Base-by-base conservation (phyloP, 2,113 vertebrate genomes). In the Vombatus ursinus region DNA sequence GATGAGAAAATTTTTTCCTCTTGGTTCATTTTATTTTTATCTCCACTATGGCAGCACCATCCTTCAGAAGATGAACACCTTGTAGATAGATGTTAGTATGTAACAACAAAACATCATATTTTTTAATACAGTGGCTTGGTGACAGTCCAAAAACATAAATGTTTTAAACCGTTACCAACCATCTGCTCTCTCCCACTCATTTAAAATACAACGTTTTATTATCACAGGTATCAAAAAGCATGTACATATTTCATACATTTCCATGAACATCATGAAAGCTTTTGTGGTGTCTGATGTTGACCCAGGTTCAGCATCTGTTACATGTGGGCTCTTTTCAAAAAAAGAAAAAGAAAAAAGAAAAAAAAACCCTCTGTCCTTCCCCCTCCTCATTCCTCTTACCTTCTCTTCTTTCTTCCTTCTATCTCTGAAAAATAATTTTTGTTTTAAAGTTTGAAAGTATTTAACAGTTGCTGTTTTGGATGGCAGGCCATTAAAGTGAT, bases 161-260 rank as follows among this genome's bases (percentile, higher is more conserved):
- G 94, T 96, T 96, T 97, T 97, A 97, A 98, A 97, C 96, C 96
- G 93, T 96, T 93, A 92, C 92, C 97, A 97, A 54, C 98, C 98
- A 97, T 98, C 98, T 98, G 97, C 92, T 97, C 97, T 95, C 93
- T 96, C 52, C 95, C 94, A 95, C 91, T 95, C 92, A 54, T 93
- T 96, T 84, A 54, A 92, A 96, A 48, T 2, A 2, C 90, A 93
- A 0, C 94, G 61, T 91, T 98, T 96, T 96, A 93, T 96, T 96
- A 95, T 92, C 97, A 68, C 68, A 96, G 97, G 97, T 97, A 97
- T 95, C 96, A 50, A 93, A 93, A 92, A 10, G 12, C 51, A 68
- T 50, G 52, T 95, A 89, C 53, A 93, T 89, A 90, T 90, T 93
- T 91, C 92, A 52, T 77, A 50, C 91, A 47, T 97, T 84, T 53